A percentile compares a stretch with the other conserved stretches of the same genome.
Evolutionary conservation across 2,888 invertebrate genomes (phyloP).

Genomic region (Stegana nigrithorax): DNA sequence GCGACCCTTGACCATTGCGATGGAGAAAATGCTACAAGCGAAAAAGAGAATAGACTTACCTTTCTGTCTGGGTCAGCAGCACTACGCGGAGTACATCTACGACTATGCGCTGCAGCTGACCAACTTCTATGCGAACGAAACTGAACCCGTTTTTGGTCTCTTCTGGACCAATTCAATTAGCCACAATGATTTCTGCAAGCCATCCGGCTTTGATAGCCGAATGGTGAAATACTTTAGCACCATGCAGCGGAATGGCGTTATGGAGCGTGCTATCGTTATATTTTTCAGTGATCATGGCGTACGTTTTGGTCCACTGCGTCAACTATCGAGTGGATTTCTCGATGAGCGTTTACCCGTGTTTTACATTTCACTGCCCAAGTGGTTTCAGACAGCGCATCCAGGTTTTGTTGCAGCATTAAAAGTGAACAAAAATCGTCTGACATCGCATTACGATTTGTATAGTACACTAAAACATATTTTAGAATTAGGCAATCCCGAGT

Average conservation of each 20-base stretch:
- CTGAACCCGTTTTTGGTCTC: conserved; percentile 76
- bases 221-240: conserved; percentile 73
- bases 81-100: conserved; percentile 76
- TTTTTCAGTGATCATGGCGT: conserved; percentile 78
- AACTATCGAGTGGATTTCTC: conserved; percentile 76
- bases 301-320: conserved; percentile 53
- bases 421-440: conserved; percentile 74
- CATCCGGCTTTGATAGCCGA: conserved; percentile 75
- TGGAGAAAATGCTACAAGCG: conserved; percentile 72
- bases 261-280: conserved; percentile 76
- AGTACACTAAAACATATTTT: conserved; percentile 76
- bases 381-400: conserved; percentile 72
- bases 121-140: conserved; percentile 70
- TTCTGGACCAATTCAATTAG: conserved; percentile 85
- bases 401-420: conserved; percentile 70
- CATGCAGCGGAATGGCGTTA: conserved; percentile 71
- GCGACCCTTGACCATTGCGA: conserved; percentile 77
- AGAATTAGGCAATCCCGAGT: conserved; percentile 66
- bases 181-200: conserved; percentile 75
- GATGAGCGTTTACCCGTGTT: conserved; percentile 81
- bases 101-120: conserved; percentile 77
- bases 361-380: conserved; percentile 75
- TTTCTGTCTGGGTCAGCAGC: conserved; percentile 74
- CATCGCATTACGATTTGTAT: conserved; percentile 80
- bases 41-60: no score